Base-by-base conservation (phyloP, 2,888 invertebrate species). In the Drosophila cognata region DNA sequence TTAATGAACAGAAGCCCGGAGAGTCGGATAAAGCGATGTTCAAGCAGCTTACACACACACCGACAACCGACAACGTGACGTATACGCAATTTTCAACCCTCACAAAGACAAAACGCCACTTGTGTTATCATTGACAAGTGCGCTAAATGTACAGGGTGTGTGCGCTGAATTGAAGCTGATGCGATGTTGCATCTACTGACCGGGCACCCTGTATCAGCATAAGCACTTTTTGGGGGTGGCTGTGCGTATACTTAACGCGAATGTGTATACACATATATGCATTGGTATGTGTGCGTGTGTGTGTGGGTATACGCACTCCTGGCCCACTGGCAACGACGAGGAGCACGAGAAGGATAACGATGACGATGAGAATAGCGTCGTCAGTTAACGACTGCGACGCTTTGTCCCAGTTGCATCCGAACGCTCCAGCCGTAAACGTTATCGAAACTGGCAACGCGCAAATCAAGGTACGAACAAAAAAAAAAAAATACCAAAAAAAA, bases 361-460 rank as follows among this genome's bases (percentile, higher is more conserved):
- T 67, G 60, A 74, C 79, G 79, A 66, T 74, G 77, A 80, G 79
- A 74, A 86, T 51, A 71, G 83, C 73, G 38, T 70, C 85, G 88
- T 72, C 88, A 82, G 84, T 91, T 86, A 86, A 91, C 91, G 88
- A 87, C 88, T 29, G 83, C 79, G 77, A 76, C 79, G 56, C 67
- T 68, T 76, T 74, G 84, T 78, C 81, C 91, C 77, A 92, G 92
- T 92, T 92, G 91, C 92, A 92, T 92, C 91, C 88, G 92, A 92
- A 88, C 89, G 80, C 84, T 91, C 79, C 76, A 82, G 77, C 91
- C 68, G 92, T 91, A 77, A 87, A 84, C 90, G 82, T 86, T 90
- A 90, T 83, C 82, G 69, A 74, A 79, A 77, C 84, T 74, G 79
- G 79, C 77, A 72, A 77, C 64, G 73, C 80, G 70, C 71, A 73